phyloP scores from a whole-genome alignment of 2,888 invertebrate species.

The Deilephila elpenor region DNA sequence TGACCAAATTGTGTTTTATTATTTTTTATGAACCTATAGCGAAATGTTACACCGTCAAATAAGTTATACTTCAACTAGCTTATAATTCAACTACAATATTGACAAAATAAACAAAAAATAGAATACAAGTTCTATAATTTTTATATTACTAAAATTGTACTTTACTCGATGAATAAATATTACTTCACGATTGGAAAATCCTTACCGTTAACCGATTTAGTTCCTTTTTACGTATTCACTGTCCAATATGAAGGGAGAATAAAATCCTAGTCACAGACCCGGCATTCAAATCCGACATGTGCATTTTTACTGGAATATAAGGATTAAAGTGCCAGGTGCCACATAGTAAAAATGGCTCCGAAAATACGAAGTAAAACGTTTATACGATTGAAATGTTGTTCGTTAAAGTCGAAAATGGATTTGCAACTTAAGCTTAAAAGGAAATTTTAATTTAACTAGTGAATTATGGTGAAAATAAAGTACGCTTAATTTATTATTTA shows the following conservation, averaged over 20 bases:
- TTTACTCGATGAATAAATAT: no score
- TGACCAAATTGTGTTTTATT: no score
- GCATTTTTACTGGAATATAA: slow-evolving; percentile 57
- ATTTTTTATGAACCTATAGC: no score
- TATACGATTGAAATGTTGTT: slow-evolving; percentile 44
- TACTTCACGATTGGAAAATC: background rate
- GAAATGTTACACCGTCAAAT: background rate
- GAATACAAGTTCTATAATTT: no score
- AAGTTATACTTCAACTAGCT: no score
- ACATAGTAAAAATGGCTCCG: slow-evolving; percentile 51
- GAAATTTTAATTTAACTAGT: slow-evolving; percentile 29
- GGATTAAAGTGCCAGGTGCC: slow-evolving; percentile 55
- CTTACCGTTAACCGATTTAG: background rate
- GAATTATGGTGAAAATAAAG: background rate
- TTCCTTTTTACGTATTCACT: slow-evolving; percentile 1
- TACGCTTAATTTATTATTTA: background rate
- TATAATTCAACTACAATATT: no score
- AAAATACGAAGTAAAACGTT: slow-evolving; percentile 41
- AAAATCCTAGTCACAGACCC: slow-evolving; percentile 45
- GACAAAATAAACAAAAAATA: no score
- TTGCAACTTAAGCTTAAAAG: background rate
- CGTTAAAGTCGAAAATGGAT: slow-evolving; percentile 26
- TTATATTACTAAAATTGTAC: no score
- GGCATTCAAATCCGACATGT: slow-evolving; percentile 54
- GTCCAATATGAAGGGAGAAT: slow-evolving; percentile 36